Evolutionary conservation across 2,888 invertebrate species (phyloP).

Genomic region (Teinopalpus imperialis): DNA sequence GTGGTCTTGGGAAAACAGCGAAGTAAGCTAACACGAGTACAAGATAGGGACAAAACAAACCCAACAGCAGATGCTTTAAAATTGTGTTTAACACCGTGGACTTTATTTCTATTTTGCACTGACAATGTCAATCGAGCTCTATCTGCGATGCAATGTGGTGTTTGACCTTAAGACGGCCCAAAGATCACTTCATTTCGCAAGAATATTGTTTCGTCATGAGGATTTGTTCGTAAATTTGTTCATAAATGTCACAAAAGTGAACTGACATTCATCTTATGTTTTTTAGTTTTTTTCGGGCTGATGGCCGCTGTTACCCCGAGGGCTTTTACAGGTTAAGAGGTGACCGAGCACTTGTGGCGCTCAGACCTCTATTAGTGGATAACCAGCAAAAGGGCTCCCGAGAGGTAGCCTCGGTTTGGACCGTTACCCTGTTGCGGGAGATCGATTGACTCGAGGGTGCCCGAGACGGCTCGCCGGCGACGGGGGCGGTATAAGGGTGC

Average conservation of each 20-base stretch:
- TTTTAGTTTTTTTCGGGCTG: no score
- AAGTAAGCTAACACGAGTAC: conserved; percentile 2
- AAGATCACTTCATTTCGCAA: conserved; percentile 7
- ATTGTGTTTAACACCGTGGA: conserved; percentile 1
- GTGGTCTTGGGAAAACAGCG: conserved; percentile 12
- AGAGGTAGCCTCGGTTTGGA: no score
- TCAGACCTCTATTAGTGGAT: no score
- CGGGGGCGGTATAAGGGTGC: no score
- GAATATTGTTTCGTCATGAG: not conserved
- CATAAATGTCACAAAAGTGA: not conserved
- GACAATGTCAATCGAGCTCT: not conserved
- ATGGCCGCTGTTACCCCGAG: no score
- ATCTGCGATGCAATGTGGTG: not conserved
- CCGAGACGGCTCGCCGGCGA: no score
- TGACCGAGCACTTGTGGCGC: no score
- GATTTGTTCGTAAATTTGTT: not conserved
- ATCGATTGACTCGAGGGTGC: no score
- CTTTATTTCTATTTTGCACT: not conserved
- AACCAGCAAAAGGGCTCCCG: no score
- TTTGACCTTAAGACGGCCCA: conserved; percentile 7
- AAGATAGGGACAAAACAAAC: not conserved
- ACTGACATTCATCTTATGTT: not conserved
- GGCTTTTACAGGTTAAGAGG: no score
- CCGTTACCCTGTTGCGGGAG: no score
- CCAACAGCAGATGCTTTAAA: not conserved